These are phyloP conservation scores for Glyphotaelius pellucidus DNA, from an alignment of 2,888 invertebrate species.

Conservation along the genomic window DNA sequence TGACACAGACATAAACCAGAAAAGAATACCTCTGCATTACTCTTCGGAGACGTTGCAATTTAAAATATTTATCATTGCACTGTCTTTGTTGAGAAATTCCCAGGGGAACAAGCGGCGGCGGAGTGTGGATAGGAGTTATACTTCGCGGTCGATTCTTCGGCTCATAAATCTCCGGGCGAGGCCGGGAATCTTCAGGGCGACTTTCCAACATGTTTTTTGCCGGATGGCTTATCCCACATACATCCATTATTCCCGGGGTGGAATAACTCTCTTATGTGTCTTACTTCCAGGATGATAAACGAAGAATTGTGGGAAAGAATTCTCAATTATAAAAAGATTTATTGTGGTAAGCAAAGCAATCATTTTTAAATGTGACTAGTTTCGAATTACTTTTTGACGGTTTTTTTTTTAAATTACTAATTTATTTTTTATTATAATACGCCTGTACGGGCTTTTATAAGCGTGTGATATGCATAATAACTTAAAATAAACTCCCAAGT, in stretches of 20 bases:
- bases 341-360: background rate
- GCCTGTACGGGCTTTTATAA: no score
- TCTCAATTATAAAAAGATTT: background rate
- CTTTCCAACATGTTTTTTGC: constrained; percentile 39
- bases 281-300: background rate
- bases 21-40: background rate
- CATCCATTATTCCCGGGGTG: constrained; percentile 32
- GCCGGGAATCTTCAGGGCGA: constrained; percentile 17
- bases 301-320: no score
- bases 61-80: constrained; percentile 2
- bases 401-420: no score
- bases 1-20: background rate
- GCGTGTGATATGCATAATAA: no score
- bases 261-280: constrained; percentile 18
- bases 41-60: background rate
- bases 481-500: no score
- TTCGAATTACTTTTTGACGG: no score
- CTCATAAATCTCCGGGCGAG: constrained; percentile 2
- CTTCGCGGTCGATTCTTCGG: constrained; percentile 2
- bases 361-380: background rate
- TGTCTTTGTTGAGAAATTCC: background rate
- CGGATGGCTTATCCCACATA: constrained; percentile 40
- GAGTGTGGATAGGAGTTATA: background rate
- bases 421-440: no score
- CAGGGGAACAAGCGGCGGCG: background rate